A percentile compares a stretch with the other conserved stretches of the same genome.
Evolutionary conservation across 2,888 invertebrate genomes (phyloP).

Genomic region (Dryadula phaetusa): DNA sequence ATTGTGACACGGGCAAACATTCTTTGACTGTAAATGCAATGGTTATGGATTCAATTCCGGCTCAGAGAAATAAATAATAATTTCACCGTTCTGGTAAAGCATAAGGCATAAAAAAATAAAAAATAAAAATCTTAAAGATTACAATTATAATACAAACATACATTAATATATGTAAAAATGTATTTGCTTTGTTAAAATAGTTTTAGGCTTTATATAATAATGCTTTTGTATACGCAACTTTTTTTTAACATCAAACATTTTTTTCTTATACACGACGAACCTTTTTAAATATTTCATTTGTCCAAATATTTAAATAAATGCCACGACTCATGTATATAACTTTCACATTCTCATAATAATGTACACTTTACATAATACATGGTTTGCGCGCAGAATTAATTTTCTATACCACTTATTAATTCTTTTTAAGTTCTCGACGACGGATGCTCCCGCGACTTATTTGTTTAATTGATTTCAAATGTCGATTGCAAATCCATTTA

Average conservation of each 20-base stretch:
- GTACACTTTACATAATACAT: conserved; percentile 33
- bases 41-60: too few relatives aligned
- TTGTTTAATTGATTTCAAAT: conserved; percentile 23
- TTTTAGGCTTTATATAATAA: not conserved
- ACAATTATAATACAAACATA: not conserved
- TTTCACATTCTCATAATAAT: conserved; percentile 36
- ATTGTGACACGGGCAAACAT: too few relatives aligned
- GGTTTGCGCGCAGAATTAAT: conserved; percentile 28
- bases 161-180: not conserved
- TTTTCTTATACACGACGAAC: not conserved
- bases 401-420: conserved; percentile 31
- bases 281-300: conserved; percentile 23
- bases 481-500: conserved; percentile 5
- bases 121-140: not conserved
- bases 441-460: conserved; percentile 25
- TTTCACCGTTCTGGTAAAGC: too few relatives aligned
- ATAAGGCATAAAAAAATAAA: not conserved
- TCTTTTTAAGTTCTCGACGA: conserved; percentile 20
- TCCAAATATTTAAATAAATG: conserved; percentile 29
- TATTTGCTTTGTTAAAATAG: not conserved
- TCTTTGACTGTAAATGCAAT: too few relatives aligned
- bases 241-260: not conserved
- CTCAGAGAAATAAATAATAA: too few relatives aligned
- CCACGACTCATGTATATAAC: conserved; percentile 29
- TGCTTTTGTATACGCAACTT: not conserved